These are phyloP conservation scores for Phasia obesa DNA, from an alignment of 2,888 invertebrate genomes.

Conservation along the genomic window DNA sequence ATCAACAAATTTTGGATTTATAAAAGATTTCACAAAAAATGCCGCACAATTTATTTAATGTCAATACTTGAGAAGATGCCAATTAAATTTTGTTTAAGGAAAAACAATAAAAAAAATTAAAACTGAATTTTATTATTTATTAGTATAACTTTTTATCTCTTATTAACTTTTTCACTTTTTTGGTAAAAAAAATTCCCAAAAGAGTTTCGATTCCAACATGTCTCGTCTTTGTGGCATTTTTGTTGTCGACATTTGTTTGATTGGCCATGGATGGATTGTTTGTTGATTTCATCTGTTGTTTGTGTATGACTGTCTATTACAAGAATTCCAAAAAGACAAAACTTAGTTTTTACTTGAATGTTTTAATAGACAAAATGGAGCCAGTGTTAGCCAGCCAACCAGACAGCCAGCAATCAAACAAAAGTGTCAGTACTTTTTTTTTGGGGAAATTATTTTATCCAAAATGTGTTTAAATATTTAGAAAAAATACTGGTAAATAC, in stretches of 20 bases:
- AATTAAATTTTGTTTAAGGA: conserved; percentile 53
- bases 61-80: conserved; percentile 63
- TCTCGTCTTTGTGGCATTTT: conserved; percentile 43
- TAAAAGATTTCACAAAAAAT: conserved; percentile 18
- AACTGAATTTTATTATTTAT: conserved; percentile 12
- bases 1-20: background rate
- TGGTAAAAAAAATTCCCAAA: conserved; percentile 59
- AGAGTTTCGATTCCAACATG: conserved; percentile 55
- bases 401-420: conserved; percentile 18
- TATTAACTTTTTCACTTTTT: conserved; percentile 47
- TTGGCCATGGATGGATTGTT: conserved; percentile 36
- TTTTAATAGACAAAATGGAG: conserved; percentile 65
- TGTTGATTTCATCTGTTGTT: conserved; percentile 34
- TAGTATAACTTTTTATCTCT: background rate
- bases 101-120: conserved; percentile 4
- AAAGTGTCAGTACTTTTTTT: conserved; percentile 17
- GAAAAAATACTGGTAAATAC: background rate
- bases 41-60: conserved; percentile 37
- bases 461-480: conserved; percentile 32
- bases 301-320: conserved; percentile 14
- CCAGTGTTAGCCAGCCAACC: conserved; percentile 42
- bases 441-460: conserved; percentile 4
- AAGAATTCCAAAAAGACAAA: conserved; percentile 7
- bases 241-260: conserved; percentile 42
- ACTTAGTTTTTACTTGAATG: conserved; percentile 21